phyloP scores from a whole-genome alignment of 2,888 invertebrate species.

The Allacma fusca region DNA sequence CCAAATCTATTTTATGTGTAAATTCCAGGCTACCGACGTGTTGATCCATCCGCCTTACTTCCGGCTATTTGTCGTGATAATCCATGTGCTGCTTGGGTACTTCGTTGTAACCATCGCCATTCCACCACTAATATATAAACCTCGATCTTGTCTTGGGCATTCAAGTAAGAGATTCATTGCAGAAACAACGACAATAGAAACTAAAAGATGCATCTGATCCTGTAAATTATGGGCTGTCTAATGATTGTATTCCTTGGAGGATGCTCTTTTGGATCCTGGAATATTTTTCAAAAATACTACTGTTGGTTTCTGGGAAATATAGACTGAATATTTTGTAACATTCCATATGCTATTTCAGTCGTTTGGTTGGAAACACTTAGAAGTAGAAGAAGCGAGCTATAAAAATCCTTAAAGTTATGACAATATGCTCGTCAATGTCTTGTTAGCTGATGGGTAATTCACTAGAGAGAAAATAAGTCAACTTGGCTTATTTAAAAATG shows the following conservation, averaged over 20 bases:
- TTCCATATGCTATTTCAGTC: not conserved
- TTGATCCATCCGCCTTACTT: constrained; percentile 59
- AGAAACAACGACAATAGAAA: not conserved
- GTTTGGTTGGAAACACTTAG: not conserved
- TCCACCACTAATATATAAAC: constrained; percentile 46
- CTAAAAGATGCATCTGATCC: not conserved
- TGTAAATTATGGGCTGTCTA: not conserved
- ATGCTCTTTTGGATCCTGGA: not conserved
- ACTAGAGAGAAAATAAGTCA: no score
- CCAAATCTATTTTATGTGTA: not conserved
- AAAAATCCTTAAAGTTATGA: no score
- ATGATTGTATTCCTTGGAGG: not conserved
- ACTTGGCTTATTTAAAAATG: not conserved
- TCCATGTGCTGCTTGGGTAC: constrained; percentile 59
- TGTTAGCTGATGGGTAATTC: no score
- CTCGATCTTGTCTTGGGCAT: not conserved
- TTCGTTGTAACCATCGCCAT: constrained; percentile 60
- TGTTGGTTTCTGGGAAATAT: not conserved
- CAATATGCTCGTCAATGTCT: no score
- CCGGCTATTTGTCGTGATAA: constrained; percentile 61
- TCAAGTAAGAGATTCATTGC: not conserved
- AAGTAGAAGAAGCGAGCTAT: not conserved
- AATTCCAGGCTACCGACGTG: constrained; percentile 57
- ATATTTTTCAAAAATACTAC: not conserved
- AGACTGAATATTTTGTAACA: constrained; percentile 1